These are phyloP conservation scores for Ptychochromis oligacanthus DNA, from an alignment of 2,113 vertebrate genomes.

Conservation along the genomic window DNA sequence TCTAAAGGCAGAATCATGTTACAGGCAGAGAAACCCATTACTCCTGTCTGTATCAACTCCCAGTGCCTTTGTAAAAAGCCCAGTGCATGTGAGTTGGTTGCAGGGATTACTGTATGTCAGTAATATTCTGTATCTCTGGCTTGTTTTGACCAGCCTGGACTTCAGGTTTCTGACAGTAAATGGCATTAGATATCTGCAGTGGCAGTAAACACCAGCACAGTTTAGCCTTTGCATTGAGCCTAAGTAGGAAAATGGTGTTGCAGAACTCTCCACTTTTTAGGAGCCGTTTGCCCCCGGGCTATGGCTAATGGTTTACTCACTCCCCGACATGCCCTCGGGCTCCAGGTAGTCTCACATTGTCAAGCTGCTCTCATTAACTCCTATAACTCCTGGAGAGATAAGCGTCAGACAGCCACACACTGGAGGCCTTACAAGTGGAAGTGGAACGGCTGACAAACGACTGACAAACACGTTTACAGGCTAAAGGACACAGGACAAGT, in stretches of 20 bases:
- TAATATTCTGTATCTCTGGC: slow-evolving; percentile 35
- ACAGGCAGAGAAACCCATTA: slow-evolving; percentile 66
- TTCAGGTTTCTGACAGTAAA: slow-evolving; percentile 56
- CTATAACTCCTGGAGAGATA: slow-evolving; percentile 71
- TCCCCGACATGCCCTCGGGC: slow-evolving; percentile 75
- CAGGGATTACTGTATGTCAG: slow-evolving; percentile 74
- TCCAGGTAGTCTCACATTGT: slow-evolving; percentile 73
- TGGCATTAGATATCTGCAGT: slow-evolving; percentile 44
- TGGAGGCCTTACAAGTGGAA: slow-evolving; percentile 48
- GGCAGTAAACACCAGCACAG: slow-evolving; percentile 39
- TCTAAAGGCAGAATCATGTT: slow-evolving; percentile 73
- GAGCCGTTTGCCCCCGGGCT: slow-evolving; percentile 71
- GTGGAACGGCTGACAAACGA: too few species aligned
- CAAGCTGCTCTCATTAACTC: slow-evolving; percentile 77
- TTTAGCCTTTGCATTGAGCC: slow-evolving; percentile 45
- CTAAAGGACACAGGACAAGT: slow-evolving; percentile 3
- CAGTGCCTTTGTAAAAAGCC: slow-evolving; percentile 40
- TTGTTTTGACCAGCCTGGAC: slow-evolving; percentile 53
- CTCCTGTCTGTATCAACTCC: slow-evolving; percentile 66
- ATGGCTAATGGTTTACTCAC: slow-evolving; percentile 81
- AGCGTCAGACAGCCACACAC: slow-evolving; percentile 50
- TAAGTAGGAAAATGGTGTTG: slow-evolving; percentile 53
- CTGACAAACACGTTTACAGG: slow-evolving; percentile 59
- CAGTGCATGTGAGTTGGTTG: slow-evolving; percentile 57
- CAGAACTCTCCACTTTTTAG: slow-evolving; percentile 64